phyloP scores from a whole-genome alignment of 1,140 invertebrate species.

The Apis cerana region DNA sequence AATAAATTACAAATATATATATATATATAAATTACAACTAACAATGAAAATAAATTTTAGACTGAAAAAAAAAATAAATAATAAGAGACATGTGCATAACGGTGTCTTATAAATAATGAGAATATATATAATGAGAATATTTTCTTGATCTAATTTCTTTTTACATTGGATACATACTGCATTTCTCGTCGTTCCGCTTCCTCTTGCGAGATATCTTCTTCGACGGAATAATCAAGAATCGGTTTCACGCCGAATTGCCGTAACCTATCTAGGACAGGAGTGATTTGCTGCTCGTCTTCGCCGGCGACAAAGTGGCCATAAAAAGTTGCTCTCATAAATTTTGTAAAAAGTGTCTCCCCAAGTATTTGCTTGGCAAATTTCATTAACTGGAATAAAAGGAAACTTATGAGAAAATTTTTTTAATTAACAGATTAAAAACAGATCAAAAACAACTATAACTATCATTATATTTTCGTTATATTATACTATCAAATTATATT shows the following conservation, averaged over 20 bases:
- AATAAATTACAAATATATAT: too few relatives aligned
- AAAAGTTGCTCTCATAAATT: conserved; percentile 96
- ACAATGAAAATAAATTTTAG: too few relatives aligned
- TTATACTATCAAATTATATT: too few relatives aligned
- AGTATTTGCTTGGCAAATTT: conserved; percentile 90
- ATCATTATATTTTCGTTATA: too few relatives aligned
- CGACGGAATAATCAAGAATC: conserved; percentile 99
- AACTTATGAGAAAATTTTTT: neutral
- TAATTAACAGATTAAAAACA: neutral
- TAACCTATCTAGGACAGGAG: conserved; percentile 91
- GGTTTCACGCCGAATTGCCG: conserved; percentile 98
- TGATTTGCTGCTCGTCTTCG: conserved; percentile 93
- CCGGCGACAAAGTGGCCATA: conserved; percentile 99
- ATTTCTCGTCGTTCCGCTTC: conserved; percentile 95
- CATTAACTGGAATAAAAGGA: conserved; percentile 88
- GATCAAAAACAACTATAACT: too few relatives aligned
- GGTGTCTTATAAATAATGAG: too few relatives aligned
- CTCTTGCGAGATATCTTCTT: conserved; percentile 96
- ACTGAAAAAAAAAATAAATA: too few relatives aligned
- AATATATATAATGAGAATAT: too few relatives aligned
- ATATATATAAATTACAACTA: too few relatives aligned
- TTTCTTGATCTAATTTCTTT: too few relatives aligned
- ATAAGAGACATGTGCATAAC: too few relatives aligned
- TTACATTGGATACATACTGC: conserved; percentile 85
- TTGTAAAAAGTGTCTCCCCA: conserved; percentile 92